phyloP scores from a whole-genome alignment of 1,140 invertebrate genomes.

The Meloidogyne exigua region DNA sequence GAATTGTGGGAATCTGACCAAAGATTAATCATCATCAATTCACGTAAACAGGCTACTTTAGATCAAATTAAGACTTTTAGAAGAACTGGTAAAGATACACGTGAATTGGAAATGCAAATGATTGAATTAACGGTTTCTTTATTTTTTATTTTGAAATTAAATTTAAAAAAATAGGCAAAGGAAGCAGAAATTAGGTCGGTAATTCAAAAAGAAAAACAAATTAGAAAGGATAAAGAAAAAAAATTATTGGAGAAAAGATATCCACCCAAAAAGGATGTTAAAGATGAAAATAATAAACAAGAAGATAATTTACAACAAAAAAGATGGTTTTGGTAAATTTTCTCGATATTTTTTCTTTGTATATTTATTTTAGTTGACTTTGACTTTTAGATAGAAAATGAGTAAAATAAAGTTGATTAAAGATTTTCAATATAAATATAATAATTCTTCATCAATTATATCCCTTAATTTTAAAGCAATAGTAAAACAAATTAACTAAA shows the following conservation, averaged over 20 bases:
- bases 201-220: constrained; percentile 2
- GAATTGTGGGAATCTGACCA: constrained; percentile 7
- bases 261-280: background rate
- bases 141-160: background rate
- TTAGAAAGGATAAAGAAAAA: background rate
- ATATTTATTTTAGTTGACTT: background rate
- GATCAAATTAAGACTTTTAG: constrained; percentile 1
- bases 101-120: constrained; percentile 7
- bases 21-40: background rate
- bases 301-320: background rate
- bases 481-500: constrained; percentile 40
- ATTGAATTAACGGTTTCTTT: background rate
- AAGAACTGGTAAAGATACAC: background rate
- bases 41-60: background rate
- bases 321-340: background rate
- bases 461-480: constrained; percentile 38
- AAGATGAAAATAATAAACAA: constrained; percentile 3
- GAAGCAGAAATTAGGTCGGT: background rate
- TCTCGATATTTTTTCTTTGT: background rate
- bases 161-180: background rate
- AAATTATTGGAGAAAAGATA: background rate
- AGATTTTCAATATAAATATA: constrained; percentile 37
- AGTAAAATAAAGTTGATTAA: background rate
- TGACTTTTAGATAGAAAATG: background rate
- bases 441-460: constrained; percentile 38